Percentiles rank a stretch among this genome's conserved stretches.
phyloP scores from a whole-genome alignment of 2,113 vertebrate species.

The Sturnira hondurensis region DNA sequence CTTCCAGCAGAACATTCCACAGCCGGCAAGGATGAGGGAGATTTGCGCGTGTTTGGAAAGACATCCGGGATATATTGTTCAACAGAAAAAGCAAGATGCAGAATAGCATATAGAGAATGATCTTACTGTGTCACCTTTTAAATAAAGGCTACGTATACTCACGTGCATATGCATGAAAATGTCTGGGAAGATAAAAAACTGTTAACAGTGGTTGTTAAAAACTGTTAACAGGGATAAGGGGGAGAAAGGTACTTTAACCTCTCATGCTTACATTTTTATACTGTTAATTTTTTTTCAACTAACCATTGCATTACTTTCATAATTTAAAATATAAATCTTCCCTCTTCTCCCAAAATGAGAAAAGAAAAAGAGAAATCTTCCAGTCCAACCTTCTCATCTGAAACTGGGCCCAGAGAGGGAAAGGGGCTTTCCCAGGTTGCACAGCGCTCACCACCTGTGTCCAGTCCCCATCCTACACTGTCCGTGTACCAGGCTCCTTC shows the following conservation, averaged over 20 bases:
- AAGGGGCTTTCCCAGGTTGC: neutral
- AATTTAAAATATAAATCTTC: slow-evolving; percentile 47
- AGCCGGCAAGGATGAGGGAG: neutral
- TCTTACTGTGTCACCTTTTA: slow-evolving; percentile 60
- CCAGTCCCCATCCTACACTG: neutral
- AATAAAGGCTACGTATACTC: slow-evolving; percentile 65
- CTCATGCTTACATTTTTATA: slow-evolving; percentile 17
- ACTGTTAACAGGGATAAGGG: neutral
- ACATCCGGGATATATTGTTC: slow-evolving; percentile 31
- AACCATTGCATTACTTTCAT: slow-evolving; percentile 33
- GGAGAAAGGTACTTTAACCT: slow-evolving; percentile 38
- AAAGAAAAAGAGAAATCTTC: neutral
- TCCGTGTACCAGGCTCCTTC: neutral
- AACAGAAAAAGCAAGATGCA: slow-evolving; percentile 50
- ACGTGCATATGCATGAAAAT: slow-evolving; percentile 39
- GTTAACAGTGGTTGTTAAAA: slow-evolving; percentile 9
- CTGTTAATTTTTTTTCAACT: slow-evolving; percentile 29
- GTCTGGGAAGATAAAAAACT: slow-evolving; percentile 42
- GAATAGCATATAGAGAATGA: slow-evolving; percentile 17
- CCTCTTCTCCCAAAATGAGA: neutral
- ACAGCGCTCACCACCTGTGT: neutral
- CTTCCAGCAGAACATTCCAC: neutral
- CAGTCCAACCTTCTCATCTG: neutral
- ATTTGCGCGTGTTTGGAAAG: neutral
- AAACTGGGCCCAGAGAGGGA: neutral